These are phyloP conservation scores for Celastrina argiolus DNA, from an alignment of 2,888 invertebrate genomes.

Conservation along the genomic window DNA sequence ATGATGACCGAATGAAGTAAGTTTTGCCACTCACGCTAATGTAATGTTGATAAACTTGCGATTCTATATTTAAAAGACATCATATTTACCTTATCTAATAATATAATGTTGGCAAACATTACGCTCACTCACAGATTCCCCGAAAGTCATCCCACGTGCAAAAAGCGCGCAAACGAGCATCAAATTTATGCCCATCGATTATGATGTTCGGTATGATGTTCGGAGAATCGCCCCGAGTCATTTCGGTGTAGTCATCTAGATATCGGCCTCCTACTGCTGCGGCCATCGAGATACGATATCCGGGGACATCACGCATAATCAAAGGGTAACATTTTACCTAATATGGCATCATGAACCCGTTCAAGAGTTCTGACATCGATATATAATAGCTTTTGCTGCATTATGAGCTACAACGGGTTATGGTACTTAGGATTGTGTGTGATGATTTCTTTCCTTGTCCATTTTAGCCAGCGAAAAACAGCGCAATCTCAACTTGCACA, in stretches of 20 bases:
- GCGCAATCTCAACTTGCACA: too few relatives aligned
- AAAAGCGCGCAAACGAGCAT: background rate
- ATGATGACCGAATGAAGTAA: too few relatives aligned
- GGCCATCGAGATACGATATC: background rate
- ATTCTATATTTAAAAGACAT: too few relatives aligned
- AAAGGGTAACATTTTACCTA: background rate
- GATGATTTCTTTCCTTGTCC: background rate
- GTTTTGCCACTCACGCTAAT: too few relatives aligned
- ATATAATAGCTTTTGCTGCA: too few relatives aligned
- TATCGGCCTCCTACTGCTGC: background rate
- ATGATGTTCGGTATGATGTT: slow-evolving; percentile 6
- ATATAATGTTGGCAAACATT: background rate
- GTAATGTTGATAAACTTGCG: too few relatives aligned
- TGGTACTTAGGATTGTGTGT: too few relatives aligned
- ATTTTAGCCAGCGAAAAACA: background rate
- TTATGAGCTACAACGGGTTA: too few relatives aligned
- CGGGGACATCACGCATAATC: background rate
- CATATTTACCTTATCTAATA: background rate
- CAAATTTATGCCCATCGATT: slow-evolving; percentile 3
- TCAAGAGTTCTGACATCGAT: background rate
- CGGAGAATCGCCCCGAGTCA: background rate
- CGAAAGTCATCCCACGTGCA: background rate
- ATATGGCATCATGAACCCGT: background rate
- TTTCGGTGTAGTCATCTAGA: slow-evolving; percentile 7
- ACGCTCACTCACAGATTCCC: background rate